A percentile compares a stretch with the other conserved stretches of the same genome.
phyloP scores from a whole-genome alignment of 2,113 vertebrate genomes.

The Panthera uncia region DNA sequence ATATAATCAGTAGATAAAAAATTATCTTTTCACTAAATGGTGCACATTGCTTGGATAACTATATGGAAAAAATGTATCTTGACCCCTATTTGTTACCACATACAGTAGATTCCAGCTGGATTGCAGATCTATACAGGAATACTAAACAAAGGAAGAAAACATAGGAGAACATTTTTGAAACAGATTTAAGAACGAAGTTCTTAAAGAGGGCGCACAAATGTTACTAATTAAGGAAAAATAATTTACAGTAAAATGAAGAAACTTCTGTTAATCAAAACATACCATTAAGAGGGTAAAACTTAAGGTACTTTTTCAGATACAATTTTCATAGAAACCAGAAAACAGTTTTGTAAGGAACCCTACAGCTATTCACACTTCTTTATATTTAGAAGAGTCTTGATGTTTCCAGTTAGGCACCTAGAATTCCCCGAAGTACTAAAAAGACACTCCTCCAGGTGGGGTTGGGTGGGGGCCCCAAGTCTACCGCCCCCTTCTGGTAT shows the following conservation, averaged over 20 bases:
- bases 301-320: background rate
- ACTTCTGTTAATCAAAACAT: conserved; percentile 15
- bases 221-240: background rate
- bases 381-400: background rate
- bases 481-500: background rate
- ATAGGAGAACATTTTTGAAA: background rate
- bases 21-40: background rate
- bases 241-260: background rate
- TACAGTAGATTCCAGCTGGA: background rate
- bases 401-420: background rate
- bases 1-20: background rate
- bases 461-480: rapidly evolving
- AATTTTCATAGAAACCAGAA: conserved; percentile 2
- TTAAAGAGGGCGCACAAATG: background rate
- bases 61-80: background rate
- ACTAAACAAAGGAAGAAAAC: background rate
- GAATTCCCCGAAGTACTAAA: background rate
- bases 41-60: background rate
- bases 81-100: background rate
- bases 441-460: background rate
- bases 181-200: background rate
- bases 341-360: background rate
- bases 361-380: background rate
- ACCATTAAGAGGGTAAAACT: background rate
- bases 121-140: background rate